Conservation (phyloP, 2,888 invertebrate genomes). For the Lochmaea crataegi region DNA sequence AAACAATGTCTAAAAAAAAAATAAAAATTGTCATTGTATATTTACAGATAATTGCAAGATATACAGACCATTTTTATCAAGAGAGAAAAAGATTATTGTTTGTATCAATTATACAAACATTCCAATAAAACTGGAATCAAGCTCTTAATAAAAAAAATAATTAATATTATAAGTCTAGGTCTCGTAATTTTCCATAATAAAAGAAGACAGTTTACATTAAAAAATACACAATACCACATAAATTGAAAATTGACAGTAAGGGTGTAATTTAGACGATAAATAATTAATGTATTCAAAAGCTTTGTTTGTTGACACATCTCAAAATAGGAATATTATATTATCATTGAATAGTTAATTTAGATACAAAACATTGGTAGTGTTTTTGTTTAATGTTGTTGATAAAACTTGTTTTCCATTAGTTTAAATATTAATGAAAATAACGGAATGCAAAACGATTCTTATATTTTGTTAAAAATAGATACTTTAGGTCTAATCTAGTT, state of each 20-base stretch:
- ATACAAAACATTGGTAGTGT: too few species aligned
- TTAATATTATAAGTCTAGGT: slow-evolving; percentile 46
- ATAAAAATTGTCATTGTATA: slow-evolving; percentile 48
- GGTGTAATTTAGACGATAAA: background rate
- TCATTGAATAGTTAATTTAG: too few species aligned
- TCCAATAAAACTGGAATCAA: slow-evolving; percentile 67
- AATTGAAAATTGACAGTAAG: slow-evolving; percentile 3
- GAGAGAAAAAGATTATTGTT: slow-evolving; percentile 58
- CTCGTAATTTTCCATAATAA: slow-evolving; percentile 47
- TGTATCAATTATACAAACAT: slow-evolving; percentile 60
- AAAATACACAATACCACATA: slow-evolving; percentile 63
- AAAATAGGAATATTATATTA: too few species aligned
- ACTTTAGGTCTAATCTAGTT: too few species aligned
- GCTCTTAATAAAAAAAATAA: slow-evolving; percentile 50
- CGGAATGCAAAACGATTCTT: background rate
- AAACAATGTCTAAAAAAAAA: slow-evolving; percentile 43
- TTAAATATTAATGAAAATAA: background rate
- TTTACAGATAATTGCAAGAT: slow-evolving; percentile 57
- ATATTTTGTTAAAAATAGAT: too few species aligned
- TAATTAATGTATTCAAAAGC: too few species aligned
- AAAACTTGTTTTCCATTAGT: background rate
- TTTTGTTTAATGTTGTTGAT: too few species aligned
- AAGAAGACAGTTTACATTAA: slow-evolving; percentile 63
- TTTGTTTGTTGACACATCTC: too few species aligned
- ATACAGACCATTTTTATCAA: slow-evolving; percentile 49